Conservation (phyloP, 2,797 vertebrate genomes). For the Novumbra hubbsi region DNA sequence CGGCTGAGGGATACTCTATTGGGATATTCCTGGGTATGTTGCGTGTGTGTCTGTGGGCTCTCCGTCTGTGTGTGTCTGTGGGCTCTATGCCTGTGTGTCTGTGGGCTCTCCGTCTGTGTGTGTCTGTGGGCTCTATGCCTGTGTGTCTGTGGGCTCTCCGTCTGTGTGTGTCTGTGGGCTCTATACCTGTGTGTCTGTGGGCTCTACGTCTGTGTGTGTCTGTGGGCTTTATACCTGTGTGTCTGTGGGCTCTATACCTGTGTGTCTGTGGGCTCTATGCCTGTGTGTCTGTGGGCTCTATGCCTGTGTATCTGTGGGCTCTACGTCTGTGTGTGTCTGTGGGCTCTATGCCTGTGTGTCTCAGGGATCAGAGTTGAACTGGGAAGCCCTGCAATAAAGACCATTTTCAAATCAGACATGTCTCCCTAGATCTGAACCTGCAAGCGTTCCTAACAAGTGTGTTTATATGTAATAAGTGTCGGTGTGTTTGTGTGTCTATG, state of each 20-base stretch:
- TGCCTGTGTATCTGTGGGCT: no score
- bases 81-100: no score
- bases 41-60: not conserved
- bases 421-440: not conserved
- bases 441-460: not conserved
- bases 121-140: no score
- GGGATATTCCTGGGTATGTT: constrained; percentile 82
- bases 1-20: constrained; percentile 80
- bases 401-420: not conserved
- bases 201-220: not conserved
- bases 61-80: not conserved
- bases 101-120: not conserved
- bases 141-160: not conserved
- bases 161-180: constrained; percentile 7
- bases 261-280: constrained; percentile 16
- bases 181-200: not conserved
- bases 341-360: no score
- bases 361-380: no score
- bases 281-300: constrained; percentile 17
- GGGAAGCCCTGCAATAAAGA: not conserved
- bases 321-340: no score
- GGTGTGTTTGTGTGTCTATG: constrained; percentile 30
- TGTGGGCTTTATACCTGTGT: no score
- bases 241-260: no score
- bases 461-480: constrained; percentile 5